Base-by-base conservation (phyloP, 2,113 vertebrate genomes). In the Stigmatopora nigra region DNA sequence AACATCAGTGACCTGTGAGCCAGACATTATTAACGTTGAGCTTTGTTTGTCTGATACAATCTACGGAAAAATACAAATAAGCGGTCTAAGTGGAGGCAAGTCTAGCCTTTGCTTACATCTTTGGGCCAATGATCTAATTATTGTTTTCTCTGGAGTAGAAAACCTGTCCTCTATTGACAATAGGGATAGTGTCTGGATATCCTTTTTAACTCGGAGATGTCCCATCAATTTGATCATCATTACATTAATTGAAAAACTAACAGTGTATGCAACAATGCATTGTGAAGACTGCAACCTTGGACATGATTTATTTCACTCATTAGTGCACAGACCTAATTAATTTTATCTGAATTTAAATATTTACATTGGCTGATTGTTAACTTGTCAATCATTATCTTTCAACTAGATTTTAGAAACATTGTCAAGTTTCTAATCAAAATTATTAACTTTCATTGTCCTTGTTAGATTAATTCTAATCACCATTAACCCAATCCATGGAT, bases 81-180 rank as follows among this genome's bases (percentile, higher is more conserved):
- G 63, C 66, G 36, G 25, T 53, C 68, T 78, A 48, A 61, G 38
- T 82, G 62, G 53, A 70, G 60, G 45, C 61, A 44, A 38, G 67
- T 68, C 67, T 49, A 60, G 55, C 61, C 67, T 41, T 31, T n/a
- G 57, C 72, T 73, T 31, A 63, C 65, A 59, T 81, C 65, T 76
- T 81, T 82, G 68, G 76, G 68, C 44, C 68, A 4, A 38, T 78
- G 83, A 70, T 83, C 75, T 80, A 83, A 80, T 88, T 84, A 80
- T 67, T 44, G 15, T 69, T 53, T 36, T 71, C 70, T 73, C 73
- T 63, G 76, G 64, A 70, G 78, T 47, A 46, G 70, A 66, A 55
- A 49, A 55, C 38, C 48, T 41, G 0, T 44, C 31, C 55, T 45
- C 52, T 65, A 19, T 62, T 36, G 44, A 68, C 69, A 61, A 53